These are phyloP conservation scores for Cheiracanthium punctorium DNA, from an alignment of 2,888 invertebrate species.

Conservation along the genomic window DNA sequence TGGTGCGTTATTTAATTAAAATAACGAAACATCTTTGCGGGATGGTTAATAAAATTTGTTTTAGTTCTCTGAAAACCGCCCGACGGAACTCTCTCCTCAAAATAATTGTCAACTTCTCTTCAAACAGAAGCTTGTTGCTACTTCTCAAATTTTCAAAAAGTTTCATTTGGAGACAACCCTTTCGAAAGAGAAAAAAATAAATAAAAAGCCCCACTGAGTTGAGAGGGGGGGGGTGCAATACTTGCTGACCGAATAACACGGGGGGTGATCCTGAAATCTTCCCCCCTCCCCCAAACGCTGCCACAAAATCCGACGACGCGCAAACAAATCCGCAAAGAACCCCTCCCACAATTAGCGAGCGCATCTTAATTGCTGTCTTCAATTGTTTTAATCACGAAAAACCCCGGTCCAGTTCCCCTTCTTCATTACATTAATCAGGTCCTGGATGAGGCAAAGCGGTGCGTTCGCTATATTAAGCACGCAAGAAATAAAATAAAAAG, in stretches of 20 bases:
- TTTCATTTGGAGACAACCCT: slow-evolving; percentile 22
- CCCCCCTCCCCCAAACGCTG: background rate
- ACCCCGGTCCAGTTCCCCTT: slow-evolving; percentile 31
- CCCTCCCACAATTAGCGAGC: slow-evolving; percentile 53
- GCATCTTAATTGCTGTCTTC: slow-evolving; percentile 63
- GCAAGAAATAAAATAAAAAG: background rate
- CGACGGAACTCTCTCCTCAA: too few species aligned
- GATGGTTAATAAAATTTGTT: too few species aligned
- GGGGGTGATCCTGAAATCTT: background rate
- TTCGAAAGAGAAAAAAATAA: too few species aligned
- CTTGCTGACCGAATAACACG: slow-evolving; percentile 58
- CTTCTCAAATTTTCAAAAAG: background rate
- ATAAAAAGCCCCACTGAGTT: slow-evolving; percentile 1
- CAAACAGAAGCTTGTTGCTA: too few species aligned
- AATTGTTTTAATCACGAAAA: slow-evolving; percentile 67
- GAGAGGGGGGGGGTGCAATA: background rate
- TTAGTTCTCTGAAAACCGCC: too few species aligned
- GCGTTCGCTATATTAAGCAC: slow-evolving; percentile 36
- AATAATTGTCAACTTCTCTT: too few species aligned
- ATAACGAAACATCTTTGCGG: too few species aligned
- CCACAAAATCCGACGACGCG: slow-evolving; percentile 60
- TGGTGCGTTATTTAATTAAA: too few species aligned
- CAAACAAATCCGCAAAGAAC: slow-evolving; percentile 60
- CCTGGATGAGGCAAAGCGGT: background rate
- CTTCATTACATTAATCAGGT: slow-evolving; percentile 67